These are phyloP conservation scores for Ramphastos sulfuratus DNA, from an alignment of 2,113 vertebrate species.

Conservation along the genomic window DNA sequence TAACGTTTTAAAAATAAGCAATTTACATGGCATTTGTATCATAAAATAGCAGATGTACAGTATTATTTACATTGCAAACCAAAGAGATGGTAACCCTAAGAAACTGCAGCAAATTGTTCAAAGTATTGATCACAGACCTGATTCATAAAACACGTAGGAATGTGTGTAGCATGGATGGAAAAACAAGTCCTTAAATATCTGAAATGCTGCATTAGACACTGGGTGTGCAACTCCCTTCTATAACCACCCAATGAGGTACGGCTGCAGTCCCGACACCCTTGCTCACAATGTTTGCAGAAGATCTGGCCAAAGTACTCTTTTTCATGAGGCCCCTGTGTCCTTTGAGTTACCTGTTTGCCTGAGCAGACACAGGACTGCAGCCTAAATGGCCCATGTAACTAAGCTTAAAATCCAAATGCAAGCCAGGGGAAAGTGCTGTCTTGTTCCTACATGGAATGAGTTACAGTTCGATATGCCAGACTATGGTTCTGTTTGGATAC, in stretches of 20 bases:
- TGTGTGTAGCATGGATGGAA: not conserved
- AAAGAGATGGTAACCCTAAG: slow-evolving; percentile 59
- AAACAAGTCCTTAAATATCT: not conserved
- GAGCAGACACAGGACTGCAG: not conserved
- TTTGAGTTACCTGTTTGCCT: not conserved
- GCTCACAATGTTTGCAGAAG: not conserved
- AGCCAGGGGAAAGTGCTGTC: not conserved
- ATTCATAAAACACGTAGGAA: slow-evolving; percentile 50
- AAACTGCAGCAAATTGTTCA: slow-evolving; percentile 46
- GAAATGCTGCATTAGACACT: slow-evolving; percentile 4
- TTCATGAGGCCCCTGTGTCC: accelerated
- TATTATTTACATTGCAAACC: slow-evolving; percentile 74
- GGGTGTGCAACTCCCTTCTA: not conserved
- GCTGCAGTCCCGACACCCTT: not conserved
- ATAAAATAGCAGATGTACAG: slow-evolving; percentile 71
- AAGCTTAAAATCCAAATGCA: not conserved
- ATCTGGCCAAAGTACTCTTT: too few species aligned
- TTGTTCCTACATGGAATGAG: not conserved
- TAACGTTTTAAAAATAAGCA: slow-evolving; percentile 67
- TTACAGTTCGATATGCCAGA: accelerated
- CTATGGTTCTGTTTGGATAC: not conserved
- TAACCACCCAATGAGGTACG: not conserved
- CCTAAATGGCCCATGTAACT: not conserved
- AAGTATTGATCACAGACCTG: slow-evolving; percentile 63
- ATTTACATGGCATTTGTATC: slow-evolving; percentile 63